Conservation (phyloP, 35 echinoderm and acorn worm species). For the Apostichopus parvimensis region DNA sequence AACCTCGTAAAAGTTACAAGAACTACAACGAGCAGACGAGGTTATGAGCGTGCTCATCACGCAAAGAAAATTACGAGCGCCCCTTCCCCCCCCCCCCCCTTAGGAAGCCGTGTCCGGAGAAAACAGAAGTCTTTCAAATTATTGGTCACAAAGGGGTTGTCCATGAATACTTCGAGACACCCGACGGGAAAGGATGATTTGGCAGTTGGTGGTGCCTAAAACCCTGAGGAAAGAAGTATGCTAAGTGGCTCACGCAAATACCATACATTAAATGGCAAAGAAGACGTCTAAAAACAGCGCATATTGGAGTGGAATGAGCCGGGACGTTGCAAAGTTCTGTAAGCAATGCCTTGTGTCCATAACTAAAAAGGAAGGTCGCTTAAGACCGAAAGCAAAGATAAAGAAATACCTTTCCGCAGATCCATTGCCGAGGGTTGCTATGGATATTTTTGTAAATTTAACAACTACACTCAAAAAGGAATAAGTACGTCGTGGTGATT, state of each 20-base stretch:
- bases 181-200: neutral
- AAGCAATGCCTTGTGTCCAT: constrained; percentile 18
- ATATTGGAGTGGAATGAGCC: constrained; percentile 42
- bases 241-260: neutral
- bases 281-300: constrained; percentile 48
- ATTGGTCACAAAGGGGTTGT: neutral
- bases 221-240: neutral
- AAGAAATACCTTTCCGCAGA: too few relatives aligned
- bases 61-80: neutral
- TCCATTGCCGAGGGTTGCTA: too few relatives aligned
- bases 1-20: neutral
- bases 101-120: neutral
- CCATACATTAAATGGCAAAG: neutral
- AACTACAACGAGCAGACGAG: neutral
- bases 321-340: constrained; percentile 21
- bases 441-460: neutral
- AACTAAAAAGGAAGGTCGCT: neutral
- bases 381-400: constrained; percentile 1
- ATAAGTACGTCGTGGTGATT: constrained; percentile 38
- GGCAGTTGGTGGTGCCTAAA: neutral
- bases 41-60: neutral
- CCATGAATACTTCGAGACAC: neutral
- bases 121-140: neutral
- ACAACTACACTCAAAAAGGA: constrained; percentile 26
- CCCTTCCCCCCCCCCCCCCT: neutral